Conservation (phyloP, 2,888 invertebrate species). For the Volucella inflata region DNA sequence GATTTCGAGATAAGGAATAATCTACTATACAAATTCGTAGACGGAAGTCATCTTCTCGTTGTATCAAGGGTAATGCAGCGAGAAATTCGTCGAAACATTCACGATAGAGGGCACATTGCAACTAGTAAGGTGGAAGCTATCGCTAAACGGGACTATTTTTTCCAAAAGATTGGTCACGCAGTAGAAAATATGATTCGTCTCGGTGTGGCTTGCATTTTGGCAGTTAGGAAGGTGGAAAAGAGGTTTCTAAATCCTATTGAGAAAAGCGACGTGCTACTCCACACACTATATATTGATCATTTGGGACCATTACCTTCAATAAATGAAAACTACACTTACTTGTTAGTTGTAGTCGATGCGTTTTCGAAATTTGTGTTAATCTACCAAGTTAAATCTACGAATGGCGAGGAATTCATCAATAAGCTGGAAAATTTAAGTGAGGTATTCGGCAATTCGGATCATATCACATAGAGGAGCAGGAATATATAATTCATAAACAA, state of each 20-base stretch:
- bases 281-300: slow-evolving; percentile 79
- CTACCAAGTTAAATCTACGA: slow-evolving; percentile 77
- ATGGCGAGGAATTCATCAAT: slow-evolving; percentile 78
- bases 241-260: slow-evolving; percentile 78
- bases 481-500: too few species aligned
- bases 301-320: slow-evolving; percentile 77
- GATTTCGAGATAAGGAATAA: too few species aligned
- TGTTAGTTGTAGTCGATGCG: slow-evolving; percentile 78
- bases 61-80: slow-evolving; percentile 21
- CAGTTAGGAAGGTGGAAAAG: slow-evolving; percentile 76
- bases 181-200: slow-evolving; percentile 8
- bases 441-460: slow-evolving; percentile 80
- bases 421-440: slow-evolving; percentile 77
- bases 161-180: neutral
- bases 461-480: slow-evolving; percentile 80
- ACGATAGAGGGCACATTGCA: slow-evolving; percentile 18
- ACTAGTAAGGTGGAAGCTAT: too few species aligned
- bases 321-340: slow-evolving; percentile 78
- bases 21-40: too few species aligned
- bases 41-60: slow-evolving; percentile 41
- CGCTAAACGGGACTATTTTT: too few species aligned
- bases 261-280: slow-evolving; percentile 77
- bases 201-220: slow-evolving; percentile 40
- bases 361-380: slow-evolving; percentile 80
- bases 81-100: neutral